Percentiles rank a stretch among this genome's conserved stretches.
These are phyloP conservation scores for Cololabis saira DNA, from an alignment of 2,113 vertebrate genomes.

Conservation along the genomic window DNA sequence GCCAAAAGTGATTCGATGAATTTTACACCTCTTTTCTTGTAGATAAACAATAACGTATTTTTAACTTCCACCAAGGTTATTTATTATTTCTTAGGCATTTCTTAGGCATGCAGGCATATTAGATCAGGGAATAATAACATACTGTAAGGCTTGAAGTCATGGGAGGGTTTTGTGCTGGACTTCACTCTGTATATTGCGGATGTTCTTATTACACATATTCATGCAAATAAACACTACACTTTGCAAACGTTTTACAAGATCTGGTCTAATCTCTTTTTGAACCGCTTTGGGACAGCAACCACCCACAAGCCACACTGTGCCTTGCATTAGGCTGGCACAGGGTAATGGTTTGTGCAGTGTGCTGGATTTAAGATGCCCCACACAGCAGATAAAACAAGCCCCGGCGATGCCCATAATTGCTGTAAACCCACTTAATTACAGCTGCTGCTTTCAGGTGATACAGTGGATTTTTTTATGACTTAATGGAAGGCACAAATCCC, in stretches of 20 bases:
- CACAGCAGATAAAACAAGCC: constrained; percentile 47
- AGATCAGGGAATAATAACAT: no score
- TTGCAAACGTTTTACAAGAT: not conserved
- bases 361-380: constrained; percentile 11
- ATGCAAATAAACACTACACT: not conserved
- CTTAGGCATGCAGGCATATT: no score
- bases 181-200: not conserved
- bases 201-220: not conserved
- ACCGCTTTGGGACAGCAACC: constrained; percentile 2
- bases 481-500: constrained; percentile 43
- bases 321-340: constrained; percentile 2
- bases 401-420: constrained; percentile 27
- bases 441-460: constrained; percentile 28
- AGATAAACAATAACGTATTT: no score
- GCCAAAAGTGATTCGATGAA: no score
- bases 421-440: constrained; percentile 19
- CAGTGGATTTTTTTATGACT: constrained; percentile 4
- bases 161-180: no score
- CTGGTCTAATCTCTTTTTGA: constrained; percentile 7
- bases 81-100: no score
- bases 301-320: constrained; percentile 14
- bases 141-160: no score
- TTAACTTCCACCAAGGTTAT: no score
- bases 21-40: no score
- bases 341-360: constrained; percentile 40